Percentiles rank a stretch among this genome's conserved stretches.
Evolutionary conservation across 2,888 invertebrate species (phyloP).

Genomic region (Drosophila greeni): DNA sequence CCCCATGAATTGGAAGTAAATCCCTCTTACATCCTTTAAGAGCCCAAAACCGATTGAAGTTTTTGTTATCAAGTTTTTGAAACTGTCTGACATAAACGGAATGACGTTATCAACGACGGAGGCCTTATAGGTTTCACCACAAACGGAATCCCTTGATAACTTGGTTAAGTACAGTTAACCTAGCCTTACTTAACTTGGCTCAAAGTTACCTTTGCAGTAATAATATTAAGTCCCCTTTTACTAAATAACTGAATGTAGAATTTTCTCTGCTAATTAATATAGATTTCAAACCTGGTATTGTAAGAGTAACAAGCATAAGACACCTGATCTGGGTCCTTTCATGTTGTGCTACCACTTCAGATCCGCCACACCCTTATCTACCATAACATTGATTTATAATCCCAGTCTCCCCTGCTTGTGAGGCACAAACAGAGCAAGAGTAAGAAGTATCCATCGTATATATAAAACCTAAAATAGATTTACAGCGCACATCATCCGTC

Average conservation of each 20-base stretch:
- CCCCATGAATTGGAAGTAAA: constrained; percentile 24
- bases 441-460: constrained; percentile 20
- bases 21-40: constrained; percentile 29
- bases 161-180: constrained; percentile 10
- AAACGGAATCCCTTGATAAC: constrained; percentile 5
- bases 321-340: constrained; percentile 2
- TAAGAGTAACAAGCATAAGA: background rate
- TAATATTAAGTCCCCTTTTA: background rate
- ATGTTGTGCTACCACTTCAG: background rate
- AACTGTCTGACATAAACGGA: constrained; percentile 14
- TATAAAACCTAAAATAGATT: constrained; percentile 17
- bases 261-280: background rate
- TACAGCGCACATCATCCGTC: constrained; percentile 30
- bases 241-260: background rate
- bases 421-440: constrained; percentile 11
- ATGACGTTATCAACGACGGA: constrained; percentile 26
- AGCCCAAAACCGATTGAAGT: constrained; percentile 18
- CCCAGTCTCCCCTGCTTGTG: constrained; percentile 2
- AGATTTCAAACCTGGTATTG: background rate
- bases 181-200: constrained; percentile 11
- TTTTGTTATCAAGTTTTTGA: constrained; percentile 17
- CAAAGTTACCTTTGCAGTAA: background rate
- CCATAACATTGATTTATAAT: constrained; percentile 5
- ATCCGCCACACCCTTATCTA: background rate
- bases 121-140: constrained; percentile 3